These are phyloP conservation scores for Drosophila meridiana DNA, from an alignment of 2,888 invertebrate species.

Conservation along the genomic window DNA sequence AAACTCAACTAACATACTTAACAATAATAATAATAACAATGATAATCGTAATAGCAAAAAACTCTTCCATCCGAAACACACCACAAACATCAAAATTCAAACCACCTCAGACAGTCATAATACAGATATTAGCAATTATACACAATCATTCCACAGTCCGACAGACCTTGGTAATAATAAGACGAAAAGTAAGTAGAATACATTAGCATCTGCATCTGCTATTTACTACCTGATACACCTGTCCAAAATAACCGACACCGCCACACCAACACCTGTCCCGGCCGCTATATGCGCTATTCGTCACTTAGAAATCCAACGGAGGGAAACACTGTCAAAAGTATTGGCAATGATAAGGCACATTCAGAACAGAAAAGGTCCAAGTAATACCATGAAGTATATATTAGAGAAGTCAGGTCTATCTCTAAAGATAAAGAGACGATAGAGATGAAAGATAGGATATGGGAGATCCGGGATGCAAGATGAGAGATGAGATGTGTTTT, in stretches of 20 bases:
- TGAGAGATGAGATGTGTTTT: too few species aligned
- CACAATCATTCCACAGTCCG: conserved; percentile 86
- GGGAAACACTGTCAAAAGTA: background rate
- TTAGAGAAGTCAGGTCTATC: background rate
- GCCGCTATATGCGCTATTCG: background rate
- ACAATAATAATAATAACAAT: conserved; percentile 20
- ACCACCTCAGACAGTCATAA: conserved; percentile 53
- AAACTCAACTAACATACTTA: conserved; percentile 26
- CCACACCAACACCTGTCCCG: background rate
- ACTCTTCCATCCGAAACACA: conserved; percentile 71
- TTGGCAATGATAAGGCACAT: background rate
- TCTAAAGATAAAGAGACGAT: too few species aligned
- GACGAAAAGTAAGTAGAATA: conserved; percentile 68
- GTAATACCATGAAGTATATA: background rate
- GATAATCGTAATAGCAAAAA: conserved; percentile 43
- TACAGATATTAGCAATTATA: conserved; percentile 68
- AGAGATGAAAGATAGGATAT: background rate
- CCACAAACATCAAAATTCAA: conserved; percentile 74
- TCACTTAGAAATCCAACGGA: background rate
- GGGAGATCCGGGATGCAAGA: background rate
- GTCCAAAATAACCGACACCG: background rate
- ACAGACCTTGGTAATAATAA: conserved; percentile 86
- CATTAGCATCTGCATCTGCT: conserved; percentile 14
- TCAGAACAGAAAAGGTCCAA: background rate
- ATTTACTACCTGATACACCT: conserved; percentile 3